phyloP scores from a whole-genome alignment of 2,888 invertebrate species.

The Gryllus longicercus region DNA sequence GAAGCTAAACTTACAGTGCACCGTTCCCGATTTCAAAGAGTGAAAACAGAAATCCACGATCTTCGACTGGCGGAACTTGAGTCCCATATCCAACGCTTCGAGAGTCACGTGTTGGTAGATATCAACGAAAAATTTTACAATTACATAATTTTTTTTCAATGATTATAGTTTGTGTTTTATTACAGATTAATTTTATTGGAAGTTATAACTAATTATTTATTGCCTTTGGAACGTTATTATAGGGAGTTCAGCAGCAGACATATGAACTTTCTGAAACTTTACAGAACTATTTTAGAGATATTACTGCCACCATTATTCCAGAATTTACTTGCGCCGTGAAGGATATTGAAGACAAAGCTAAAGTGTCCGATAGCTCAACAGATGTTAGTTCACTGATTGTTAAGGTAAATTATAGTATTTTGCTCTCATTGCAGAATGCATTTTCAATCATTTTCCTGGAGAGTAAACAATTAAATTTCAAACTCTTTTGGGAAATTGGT shows the following conservation, averaged over 20 bases:
- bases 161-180: no score
- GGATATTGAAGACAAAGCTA: not conserved
- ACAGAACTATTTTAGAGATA: not conserved
- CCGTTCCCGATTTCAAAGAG: constrained; percentile 24
- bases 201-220: no score
- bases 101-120: constrained; percentile 11
- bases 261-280: not conserved
- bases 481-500: no score
- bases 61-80: constrained; percentile 27
- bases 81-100: constrained; percentile 17
- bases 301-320: no score
- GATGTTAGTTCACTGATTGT: not conserved
- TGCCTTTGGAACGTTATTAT: not conserved
- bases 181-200: no score
- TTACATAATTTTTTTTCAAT: no score
- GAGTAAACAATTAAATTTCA: not conserved
- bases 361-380: not conserved
- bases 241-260: not conserved
- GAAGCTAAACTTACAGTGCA: constrained; percentile 20
- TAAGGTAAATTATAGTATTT: constrained; percentile 20
- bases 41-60: constrained; percentile 26
- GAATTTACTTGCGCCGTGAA: not conserved
- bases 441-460: not conserved
- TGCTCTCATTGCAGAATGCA: not conserved
- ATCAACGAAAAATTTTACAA: not conserved